Conservation (phyloP, 2,888 invertebrate genomes). For the Orthosia gracilis region DNA sequence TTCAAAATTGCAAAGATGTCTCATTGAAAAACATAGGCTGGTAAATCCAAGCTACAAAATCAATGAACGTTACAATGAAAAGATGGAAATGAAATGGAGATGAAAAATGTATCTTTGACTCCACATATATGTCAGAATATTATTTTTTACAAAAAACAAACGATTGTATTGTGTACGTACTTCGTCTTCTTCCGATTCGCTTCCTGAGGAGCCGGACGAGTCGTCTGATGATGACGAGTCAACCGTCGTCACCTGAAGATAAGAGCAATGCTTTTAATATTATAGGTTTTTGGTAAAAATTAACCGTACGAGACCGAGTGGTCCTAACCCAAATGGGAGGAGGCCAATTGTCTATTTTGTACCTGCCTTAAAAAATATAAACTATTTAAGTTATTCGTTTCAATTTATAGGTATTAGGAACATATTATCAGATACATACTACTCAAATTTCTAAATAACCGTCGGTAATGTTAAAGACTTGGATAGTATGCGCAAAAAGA, state of each 20-base stretch:
- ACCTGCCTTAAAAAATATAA: too few species aligned
- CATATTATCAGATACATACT: too few species aligned
- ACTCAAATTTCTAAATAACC: too few species aligned
- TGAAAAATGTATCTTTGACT: background rate
- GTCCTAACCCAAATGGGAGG: too few species aligned
- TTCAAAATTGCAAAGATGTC: background rate
- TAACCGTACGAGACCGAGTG: too few species aligned
- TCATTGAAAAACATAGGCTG: background rate
- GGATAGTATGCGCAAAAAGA: too few species aligned
- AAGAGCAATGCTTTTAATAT: background rate
- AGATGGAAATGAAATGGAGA: background rate
- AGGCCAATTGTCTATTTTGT: too few species aligned
- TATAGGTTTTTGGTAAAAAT: too few species aligned
- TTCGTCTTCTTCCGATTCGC: slow-evolving; percentile 87
- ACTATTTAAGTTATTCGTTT: too few species aligned
- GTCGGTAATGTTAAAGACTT: too few species aligned
- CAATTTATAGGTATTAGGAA: too few species aligned
- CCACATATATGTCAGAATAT: background rate
- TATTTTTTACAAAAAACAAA: background rate
- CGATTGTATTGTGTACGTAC: slow-evolving; percentile 69
- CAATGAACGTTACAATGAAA: slow-evolving; percentile 7
- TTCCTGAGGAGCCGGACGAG: slow-evolving; percentile 85
- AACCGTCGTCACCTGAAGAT: slow-evolving; percentile 85
- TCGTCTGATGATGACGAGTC: slow-evolving; percentile 89
- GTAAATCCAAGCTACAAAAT: background rate